A percentile compares a stretch with the other conserved stretches of the same genome.
These are phyloP conservation scores for Bombus affinis DNA, from an alignment of 1,140 invertebrate species.

Conservation along the genomic window DNA sequence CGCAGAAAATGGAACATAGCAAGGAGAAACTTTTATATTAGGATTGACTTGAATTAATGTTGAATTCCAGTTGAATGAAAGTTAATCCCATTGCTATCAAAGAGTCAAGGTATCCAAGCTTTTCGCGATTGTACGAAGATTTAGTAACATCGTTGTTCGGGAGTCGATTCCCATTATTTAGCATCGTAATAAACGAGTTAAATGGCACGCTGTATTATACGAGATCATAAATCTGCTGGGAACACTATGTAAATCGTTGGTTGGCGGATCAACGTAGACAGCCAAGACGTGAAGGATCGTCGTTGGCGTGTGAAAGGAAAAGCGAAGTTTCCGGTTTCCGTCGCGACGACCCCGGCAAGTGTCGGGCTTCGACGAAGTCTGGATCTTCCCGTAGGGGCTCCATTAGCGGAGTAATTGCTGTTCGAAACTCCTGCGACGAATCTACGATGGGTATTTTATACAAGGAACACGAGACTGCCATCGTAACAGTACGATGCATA, in stretches of 20 bases:
- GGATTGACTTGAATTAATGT: no score
- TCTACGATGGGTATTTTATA: constrained; percentile 70
- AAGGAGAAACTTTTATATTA: no score
- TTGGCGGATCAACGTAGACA: constrained; percentile 46
- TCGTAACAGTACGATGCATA: constrained; percentile 17
- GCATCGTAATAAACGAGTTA: constrained; percentile 29
- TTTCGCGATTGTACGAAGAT: background rate
- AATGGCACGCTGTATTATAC: background rate
- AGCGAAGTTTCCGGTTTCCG: constrained; percentile 52
- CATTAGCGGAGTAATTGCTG: constrained; percentile 78
- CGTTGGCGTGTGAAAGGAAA: constrained; percentile 25
- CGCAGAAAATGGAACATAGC: no score
- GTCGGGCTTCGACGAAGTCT: constrained; percentile 64
- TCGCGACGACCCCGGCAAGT: constrained; percentile 32
- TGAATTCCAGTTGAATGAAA: no score
- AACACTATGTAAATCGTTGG: constrained; percentile 49
- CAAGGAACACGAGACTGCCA: constrained; percentile 44
- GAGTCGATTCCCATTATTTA: constrained; percentile 17
- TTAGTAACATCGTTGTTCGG: background rate
- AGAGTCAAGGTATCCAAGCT: background rate
- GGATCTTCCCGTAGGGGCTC: constrained; percentile 71
- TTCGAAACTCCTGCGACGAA: constrained; percentile 77
- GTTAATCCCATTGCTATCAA: background rate
- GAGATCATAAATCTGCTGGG: constrained; percentile 38
- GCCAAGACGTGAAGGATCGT: background rate